Percentiles rank a stretch among this genome's conserved stretches.
Evolutionary conservation across 2,113 vertebrate species (phyloP).

Genomic region (Symphodus melops): DNA sequence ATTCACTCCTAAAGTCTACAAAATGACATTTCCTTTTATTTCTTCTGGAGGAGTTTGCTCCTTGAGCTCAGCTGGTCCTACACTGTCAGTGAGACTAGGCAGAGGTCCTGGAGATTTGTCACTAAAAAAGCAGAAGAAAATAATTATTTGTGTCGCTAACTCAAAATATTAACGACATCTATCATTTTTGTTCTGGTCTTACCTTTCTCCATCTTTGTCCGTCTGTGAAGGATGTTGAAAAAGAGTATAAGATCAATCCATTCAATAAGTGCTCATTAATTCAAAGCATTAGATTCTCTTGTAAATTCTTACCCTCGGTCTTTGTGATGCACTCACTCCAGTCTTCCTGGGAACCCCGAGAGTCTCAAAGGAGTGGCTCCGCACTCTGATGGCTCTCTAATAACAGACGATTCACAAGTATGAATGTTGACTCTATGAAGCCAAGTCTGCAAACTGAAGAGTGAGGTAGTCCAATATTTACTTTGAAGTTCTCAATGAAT

Average conservation of each 20-base stretch:
- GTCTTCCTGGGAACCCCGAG: slow-evolving; percentile 82
- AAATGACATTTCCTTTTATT: slow-evolving; percentile 20
- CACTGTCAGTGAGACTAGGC: slow-evolving; percentile 50
- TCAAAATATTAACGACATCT: too few relatives aligned
- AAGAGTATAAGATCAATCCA: not conserved
- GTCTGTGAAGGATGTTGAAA: slow-evolving; percentile 52
- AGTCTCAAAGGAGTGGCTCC: slow-evolving; percentile 91
- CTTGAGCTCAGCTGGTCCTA: slow-evolving; percentile 62
- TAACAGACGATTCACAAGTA: not conserved
- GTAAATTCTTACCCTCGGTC: slow-evolving; percentile 68
- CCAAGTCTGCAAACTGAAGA: not conserved
- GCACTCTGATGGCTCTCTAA: slow-evolving; percentile 90
- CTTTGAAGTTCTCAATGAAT: slow-evolving; percentile 95
- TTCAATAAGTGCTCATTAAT: slow-evolving; percentile 4
- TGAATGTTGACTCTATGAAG: not conserved
- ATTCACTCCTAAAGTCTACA: slow-evolving; percentile 34
- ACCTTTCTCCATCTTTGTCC: slow-evolving; percentile 81
- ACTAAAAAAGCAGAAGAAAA: slow-evolving; percentile 59
- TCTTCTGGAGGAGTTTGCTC: slow-evolving; percentile 79
- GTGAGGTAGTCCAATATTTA: slow-evolving; percentile 48
- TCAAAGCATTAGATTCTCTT: not conserved
- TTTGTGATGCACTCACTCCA: slow-evolving; percentile 61
- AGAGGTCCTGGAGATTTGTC: slow-evolving; percentile 65
- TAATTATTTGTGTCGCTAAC: not conserved
- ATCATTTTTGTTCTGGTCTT: slow-evolving; percentile 1